Evolutionary conservation across 1,140 invertebrate genomes (phyloP).

Genomic region (Macrocentrus cingulum): DNA sequence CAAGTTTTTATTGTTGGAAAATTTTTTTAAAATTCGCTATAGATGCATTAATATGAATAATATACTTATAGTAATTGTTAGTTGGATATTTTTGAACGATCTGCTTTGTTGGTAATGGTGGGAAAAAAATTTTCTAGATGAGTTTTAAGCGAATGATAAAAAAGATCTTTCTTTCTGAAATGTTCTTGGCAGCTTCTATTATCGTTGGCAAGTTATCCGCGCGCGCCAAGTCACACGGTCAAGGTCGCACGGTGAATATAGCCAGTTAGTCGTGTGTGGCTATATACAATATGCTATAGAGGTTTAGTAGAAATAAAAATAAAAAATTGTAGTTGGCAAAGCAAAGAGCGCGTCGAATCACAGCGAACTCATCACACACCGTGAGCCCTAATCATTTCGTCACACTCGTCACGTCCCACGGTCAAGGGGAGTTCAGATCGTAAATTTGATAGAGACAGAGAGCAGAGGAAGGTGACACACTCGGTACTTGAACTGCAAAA

Average conservation of each 20-base stretch:
- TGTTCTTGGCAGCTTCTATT: no score
- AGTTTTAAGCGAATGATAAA: no score
- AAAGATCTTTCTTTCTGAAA: neutral
- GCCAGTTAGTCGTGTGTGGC: constrained; percentile 5
- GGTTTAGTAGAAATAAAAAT: neutral
- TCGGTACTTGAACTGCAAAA: neutral
- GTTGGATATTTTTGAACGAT: no score
- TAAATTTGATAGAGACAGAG: constrained; percentile 31
- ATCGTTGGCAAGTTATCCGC: constrained; percentile 2
- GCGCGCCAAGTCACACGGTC: constrained; percentile 18
- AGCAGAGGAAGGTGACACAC: neutral
- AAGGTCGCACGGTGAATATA: constrained; percentile 15
- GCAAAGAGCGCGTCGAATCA: constrained; percentile 11
- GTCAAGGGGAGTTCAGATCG: constrained; percentile 26
- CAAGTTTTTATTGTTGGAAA: no score
- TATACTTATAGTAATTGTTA: no score
- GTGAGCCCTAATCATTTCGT: constrained; percentile 38
- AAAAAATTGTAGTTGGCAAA: constrained; percentile 9
- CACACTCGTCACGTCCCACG: constrained; percentile 27
- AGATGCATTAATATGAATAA: no score
- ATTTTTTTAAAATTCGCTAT: no score
- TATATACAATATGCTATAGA: no score
- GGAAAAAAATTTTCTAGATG: no score
- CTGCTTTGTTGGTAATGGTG: no score
- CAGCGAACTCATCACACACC: constrained; percentile 1